Base-by-base conservation (phyloP, 1,140 invertebrate genomes). In the Steinernema feltiae region DNA sequence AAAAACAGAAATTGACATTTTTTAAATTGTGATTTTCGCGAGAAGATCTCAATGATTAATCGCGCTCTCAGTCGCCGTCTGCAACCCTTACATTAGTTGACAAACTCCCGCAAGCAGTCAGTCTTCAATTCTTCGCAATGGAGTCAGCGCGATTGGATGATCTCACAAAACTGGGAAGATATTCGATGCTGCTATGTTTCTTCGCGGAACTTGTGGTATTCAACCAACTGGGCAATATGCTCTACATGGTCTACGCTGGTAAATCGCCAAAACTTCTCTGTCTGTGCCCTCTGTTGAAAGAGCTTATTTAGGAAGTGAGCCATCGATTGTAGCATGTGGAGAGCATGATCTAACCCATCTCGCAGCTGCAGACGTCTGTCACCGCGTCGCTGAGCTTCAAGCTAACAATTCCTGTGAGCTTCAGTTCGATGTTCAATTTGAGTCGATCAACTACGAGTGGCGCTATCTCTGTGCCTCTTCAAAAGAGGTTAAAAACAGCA, bases 181-280 rank as follows among this genome's bases (percentile, higher is more conserved):
- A 41, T 18, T 41, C 35, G 18, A 7, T 41, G 35, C 35, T 41
- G 35, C 7, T 41, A 41, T 41, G 35, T 18, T 7, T 41, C 35
- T 7, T 41, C 7, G 18, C 7, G 7, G 35, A 41, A 41, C 7
- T 41, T 7, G 18, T 41, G 35, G 7, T 41, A 18, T 7, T 41
- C 7, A 18, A 18, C 18, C 7, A 7, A 18, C 7, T 41, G 7
- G 35, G 35, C 7, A 41, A 41, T 18, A 41, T 41, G 7, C 48
- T 71, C 24, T 72, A 69, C 21, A 78, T 78, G 76, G 73, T 78
- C 48, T 78, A 78, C 71, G 76, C 76, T 41, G 76, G 76, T 78
- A 31, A 70, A 32, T 29, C 35, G 35, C 35, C 18, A 41, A 41
- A 41, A 41, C 35, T n/a, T 35, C 30, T 18, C 0, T 32, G 41